Evolutionary conservation across 2,888 invertebrate species (phyloP).

Genomic region (Hypsopygia costalis): DNA sequence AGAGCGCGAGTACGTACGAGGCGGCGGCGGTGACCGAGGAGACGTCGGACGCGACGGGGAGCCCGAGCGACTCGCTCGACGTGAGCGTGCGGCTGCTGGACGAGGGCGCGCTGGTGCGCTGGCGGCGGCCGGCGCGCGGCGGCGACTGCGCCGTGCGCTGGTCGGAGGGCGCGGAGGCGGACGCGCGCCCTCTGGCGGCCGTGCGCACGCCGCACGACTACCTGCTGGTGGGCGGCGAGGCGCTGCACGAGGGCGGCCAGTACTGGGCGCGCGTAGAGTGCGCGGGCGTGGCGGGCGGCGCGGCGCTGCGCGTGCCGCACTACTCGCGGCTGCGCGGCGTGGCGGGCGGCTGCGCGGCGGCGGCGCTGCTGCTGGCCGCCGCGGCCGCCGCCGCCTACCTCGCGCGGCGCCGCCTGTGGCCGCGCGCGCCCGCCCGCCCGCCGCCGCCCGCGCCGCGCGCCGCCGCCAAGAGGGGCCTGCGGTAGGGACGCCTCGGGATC

Average conservation of each 20-base stretch:
- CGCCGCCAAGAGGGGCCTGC: conserved; percentile 16
- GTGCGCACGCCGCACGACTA: conserved; percentile 86
- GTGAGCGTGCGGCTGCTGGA: conserved; percentile 85
- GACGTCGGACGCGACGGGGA: conserved; percentile 22
- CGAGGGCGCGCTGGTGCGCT: conserved; percentile 88
- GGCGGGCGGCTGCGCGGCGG: conserved; percentile 86
- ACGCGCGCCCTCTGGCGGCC: conserved; percentile 82
- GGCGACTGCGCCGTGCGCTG: conserved; percentile 85
- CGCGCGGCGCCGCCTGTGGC: conserved; percentile 42
- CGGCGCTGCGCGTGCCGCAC: conserved; percentile 84
- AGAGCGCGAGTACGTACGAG: conserved; percentile 27
- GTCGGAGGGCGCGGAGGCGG: conserved; percentile 83
- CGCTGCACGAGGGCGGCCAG: conserved; percentile 82
- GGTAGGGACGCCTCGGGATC: too few species aligned
- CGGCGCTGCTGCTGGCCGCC: conserved; percentile 83
- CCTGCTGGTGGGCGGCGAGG: conserved; percentile 84
- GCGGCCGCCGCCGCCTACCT: conserved; percentile 81
- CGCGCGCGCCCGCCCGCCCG: conserved; percentile 26
- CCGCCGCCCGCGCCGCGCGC: conserved; percentile 25
- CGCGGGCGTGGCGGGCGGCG: conserved; percentile 82
- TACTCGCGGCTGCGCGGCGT: conserved; percentile 86
- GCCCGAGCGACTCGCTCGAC: conserved; percentile 77
- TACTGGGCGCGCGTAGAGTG: conserved; percentile 89
- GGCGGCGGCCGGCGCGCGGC: conserved; percentile 83
- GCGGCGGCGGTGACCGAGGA: conserved; percentile 23